Evolutionary conservation across 2,888 invertebrate species (phyloP).

Genomic region (Hylaea fasciaria): DNA sequence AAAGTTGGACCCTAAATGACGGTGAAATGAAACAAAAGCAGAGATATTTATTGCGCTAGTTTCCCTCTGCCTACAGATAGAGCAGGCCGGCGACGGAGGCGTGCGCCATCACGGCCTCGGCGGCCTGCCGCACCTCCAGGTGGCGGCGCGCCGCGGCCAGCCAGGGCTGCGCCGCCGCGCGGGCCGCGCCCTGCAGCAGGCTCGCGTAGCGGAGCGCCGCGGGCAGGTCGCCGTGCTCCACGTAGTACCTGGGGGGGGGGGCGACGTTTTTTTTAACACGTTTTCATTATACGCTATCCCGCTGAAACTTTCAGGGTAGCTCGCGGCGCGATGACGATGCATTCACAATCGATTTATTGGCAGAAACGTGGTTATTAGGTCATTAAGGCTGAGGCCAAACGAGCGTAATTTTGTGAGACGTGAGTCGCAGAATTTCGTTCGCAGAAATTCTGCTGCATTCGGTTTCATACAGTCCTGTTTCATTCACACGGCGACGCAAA

Average conservation of each 20-base stretch:
- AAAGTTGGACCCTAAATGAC: too few species aligned
- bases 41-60: not conserved
- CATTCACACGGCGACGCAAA: too few species aligned
- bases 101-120: slow-evolving; percentile 95
- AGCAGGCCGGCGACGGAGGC: slow-evolving; percentile 91
- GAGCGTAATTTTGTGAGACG: too few species aligned
- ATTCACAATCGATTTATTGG: too few species aligned
- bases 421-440: too few species aligned
- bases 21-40: too few species aligned
- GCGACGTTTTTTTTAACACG: not conserved
- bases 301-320: too few species aligned
- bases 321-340: too few species aligned
- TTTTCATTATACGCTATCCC: not conserved
- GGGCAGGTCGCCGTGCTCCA: slow-evolving; percentile 94
- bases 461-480: too few species aligned
- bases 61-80: slow-evolving; percentile 56
- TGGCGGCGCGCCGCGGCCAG: slow-evolving; percentile 91
- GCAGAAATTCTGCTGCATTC: too few species aligned
- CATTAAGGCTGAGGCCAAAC: too few species aligned
- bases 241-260: slow-evolving; percentile 87
- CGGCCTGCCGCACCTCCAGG: slow-evolving; percentile 95
- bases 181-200: slow-evolving; percentile 94
- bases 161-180: slow-evolving; percentile 94
- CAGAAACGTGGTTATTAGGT: too few species aligned
- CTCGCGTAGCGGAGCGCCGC: slow-evolving; percentile 96